These are phyloP conservation scores for Eurystomus glaucurus DNA, from an alignment of 2,797 vertebrate genomes.

Conservation along the genomic window DNA sequence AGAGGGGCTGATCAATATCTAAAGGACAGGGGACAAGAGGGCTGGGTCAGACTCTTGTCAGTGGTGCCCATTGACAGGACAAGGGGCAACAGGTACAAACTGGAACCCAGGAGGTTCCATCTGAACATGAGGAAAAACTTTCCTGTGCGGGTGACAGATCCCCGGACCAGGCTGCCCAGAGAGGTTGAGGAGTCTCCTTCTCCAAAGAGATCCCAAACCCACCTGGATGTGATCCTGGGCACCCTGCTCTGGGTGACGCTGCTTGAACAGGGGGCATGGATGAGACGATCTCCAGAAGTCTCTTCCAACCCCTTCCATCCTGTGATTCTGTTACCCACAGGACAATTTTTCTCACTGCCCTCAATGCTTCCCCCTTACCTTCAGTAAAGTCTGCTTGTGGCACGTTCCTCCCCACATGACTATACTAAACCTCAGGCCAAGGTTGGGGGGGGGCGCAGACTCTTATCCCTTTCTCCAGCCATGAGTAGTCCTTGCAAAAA, in stretches of 20 bases:
- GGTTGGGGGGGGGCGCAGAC: fast-evolving
- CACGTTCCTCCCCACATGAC: fast-evolving
- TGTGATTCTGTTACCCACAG: neutral
- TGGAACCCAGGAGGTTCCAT: neutral
- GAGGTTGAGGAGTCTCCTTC: neutral
- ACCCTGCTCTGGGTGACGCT: neutral
- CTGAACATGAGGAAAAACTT: neutral
- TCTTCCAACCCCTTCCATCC: neutral
- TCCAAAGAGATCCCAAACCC: neutral
- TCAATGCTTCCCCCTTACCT: neutral
- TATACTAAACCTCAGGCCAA: neutral
- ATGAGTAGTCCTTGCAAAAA: fast-evolving
- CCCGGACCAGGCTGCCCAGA: neutral
- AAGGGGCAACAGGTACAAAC: neutral
- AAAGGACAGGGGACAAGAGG: neutral
- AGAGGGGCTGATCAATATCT: neutral
- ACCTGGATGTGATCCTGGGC: neutral
- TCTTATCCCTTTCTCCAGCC: neutral
- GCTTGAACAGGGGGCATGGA: neutral
- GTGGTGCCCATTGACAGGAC: neutral
- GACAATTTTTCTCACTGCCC: neutral
- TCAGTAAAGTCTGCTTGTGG: neutral
- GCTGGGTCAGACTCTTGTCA: neutral
- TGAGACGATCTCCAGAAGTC: neutral
- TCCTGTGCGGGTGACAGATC: neutral